Conservation (phyloP, 2,888 invertebrate species). For the Lycia hirtaria region DNA sequence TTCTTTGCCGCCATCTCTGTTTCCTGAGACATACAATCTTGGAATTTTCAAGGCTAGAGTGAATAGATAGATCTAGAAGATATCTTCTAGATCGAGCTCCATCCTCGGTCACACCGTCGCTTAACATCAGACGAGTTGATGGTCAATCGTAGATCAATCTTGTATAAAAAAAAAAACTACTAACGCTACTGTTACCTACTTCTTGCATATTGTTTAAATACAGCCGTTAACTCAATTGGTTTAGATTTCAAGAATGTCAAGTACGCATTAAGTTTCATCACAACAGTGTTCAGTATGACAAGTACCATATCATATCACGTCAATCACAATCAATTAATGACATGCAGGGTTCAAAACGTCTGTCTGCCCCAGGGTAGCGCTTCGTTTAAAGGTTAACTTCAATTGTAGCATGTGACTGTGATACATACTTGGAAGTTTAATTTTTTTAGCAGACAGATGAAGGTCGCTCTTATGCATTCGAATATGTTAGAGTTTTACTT, state of each 20-base stretch:
- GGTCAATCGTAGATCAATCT: too few relatives aligned
- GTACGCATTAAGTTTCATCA: slow-evolving; percentile 20
- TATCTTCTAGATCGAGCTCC: too few relatives aligned
- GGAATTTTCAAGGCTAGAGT: too few relatives aligned
- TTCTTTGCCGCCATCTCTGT: too few relatives aligned
- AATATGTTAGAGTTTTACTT: too few relatives aligned
- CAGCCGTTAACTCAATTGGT: slow-evolving; percentile 11
- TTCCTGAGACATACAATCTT: too few relatives aligned
- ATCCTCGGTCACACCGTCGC: too few relatives aligned
- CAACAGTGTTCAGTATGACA: slow-evolving; percentile 16
- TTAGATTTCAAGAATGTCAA: slow-evolving; percentile 20
- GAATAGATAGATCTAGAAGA: too few relatives aligned
- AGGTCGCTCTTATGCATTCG: too few relatives aligned
- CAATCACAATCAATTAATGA: slow-evolving; percentile 27
- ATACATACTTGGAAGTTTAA: background rate
- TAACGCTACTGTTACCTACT: background rate
- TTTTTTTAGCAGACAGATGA: too few relatives aligned
- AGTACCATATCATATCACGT: slow-evolving; percentile 26
- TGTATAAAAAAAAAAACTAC: too few relatives aligned
- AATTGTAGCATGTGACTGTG: slow-evolving; percentile 23
- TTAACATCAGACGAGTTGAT: too few relatives aligned
- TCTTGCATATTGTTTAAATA: background rate
- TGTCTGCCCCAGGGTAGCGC: slow-evolving; percentile 30
- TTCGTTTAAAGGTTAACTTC: slow-evolving; percentile 36
- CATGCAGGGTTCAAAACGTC: slow-evolving; percentile 30